Evolutionary conservation across 1,140 invertebrate species (phyloP).

Genomic region (Drosophila sp.): DNA sequence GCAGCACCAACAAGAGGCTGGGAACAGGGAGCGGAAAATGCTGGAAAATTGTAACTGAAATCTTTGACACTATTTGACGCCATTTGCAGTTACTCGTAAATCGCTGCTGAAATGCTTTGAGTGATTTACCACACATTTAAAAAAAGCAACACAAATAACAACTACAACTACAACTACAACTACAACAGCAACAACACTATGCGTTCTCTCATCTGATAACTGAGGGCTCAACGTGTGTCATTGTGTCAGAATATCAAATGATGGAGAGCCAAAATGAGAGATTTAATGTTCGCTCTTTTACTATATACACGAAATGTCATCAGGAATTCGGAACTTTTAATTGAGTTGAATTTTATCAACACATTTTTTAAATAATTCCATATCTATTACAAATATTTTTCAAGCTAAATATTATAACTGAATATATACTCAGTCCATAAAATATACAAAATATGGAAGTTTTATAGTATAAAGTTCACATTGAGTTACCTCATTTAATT

Average conservation of each 20-base stretch:
- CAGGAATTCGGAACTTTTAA: background rate
- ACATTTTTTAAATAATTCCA: too few relatives aligned
- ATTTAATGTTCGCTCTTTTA: background rate
- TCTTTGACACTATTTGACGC: constrained; percentile 44
- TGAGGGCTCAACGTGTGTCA: constrained; percentile 7
- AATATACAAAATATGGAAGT: too few relatives aligned
- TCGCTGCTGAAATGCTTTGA: constrained; percentile 24
- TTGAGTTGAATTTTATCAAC: background rate
- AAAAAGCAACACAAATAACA: background rate
- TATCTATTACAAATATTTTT: too few relatives aligned
- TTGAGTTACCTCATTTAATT: too few relatives aligned
- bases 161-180: too few relatives aligned
- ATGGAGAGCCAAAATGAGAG: background rate
- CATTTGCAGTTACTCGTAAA: constrained; percentile 34
- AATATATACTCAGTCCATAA: too few relatives aligned
- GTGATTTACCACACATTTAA: constrained; percentile 15
- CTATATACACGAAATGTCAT: background rate
- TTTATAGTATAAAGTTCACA: too few relatives aligned
- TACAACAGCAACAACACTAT: too few relatives aligned
- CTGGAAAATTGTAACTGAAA: constrained; percentile 23
- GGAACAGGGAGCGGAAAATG: background rate
- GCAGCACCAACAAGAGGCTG: background rate
- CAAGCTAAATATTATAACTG: too few relatives aligned
- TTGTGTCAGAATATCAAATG: background rate
- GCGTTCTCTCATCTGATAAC: too few relatives aligned